phyloP scores from a whole-genome alignment of 2,113 vertebrate genomes.

The Taxidea taxus region DNA sequence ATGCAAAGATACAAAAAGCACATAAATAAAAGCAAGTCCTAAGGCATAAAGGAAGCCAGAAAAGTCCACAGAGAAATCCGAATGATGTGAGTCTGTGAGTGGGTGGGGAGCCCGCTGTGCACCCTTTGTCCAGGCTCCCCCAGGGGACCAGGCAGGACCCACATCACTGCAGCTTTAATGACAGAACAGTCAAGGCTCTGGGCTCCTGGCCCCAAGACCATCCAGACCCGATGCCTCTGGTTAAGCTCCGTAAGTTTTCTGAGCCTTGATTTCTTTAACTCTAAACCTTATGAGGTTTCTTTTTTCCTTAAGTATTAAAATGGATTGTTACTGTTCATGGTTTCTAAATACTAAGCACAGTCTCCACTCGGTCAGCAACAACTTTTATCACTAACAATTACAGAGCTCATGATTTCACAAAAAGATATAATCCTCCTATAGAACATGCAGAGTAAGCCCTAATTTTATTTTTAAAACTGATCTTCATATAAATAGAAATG shows the following conservation, averaged over 20 bases:
- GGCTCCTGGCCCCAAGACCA: not conserved
- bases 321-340: too few relatives aligned
- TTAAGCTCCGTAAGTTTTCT: fast-evolving
- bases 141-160: fast-evolving
- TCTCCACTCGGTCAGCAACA: fast-evolving
- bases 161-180: fast-evolving
- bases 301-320: not conserved
- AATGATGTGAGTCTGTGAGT: fast-evolving
- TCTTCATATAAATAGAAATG: not conserved
- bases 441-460: not conserved
- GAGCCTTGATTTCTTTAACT: not conserved
- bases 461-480: not conserved
- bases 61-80: not conserved
- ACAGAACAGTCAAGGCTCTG: not conserved
- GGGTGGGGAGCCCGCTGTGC: fast-evolving
- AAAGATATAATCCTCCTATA: not conserved
- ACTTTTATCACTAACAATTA: not conserved
- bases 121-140: fast-evolving
- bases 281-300: not conserved
- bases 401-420: not conserved
- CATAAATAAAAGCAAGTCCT: not conserved
- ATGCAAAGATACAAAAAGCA: not conserved
- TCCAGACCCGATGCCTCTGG: fast-evolving
- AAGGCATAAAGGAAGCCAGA: not conserved
- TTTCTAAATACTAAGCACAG: not conserved